Base-by-base conservation (phyloP, 2,888 invertebrate genomes). In the Frankliniella fusca region DNA sequence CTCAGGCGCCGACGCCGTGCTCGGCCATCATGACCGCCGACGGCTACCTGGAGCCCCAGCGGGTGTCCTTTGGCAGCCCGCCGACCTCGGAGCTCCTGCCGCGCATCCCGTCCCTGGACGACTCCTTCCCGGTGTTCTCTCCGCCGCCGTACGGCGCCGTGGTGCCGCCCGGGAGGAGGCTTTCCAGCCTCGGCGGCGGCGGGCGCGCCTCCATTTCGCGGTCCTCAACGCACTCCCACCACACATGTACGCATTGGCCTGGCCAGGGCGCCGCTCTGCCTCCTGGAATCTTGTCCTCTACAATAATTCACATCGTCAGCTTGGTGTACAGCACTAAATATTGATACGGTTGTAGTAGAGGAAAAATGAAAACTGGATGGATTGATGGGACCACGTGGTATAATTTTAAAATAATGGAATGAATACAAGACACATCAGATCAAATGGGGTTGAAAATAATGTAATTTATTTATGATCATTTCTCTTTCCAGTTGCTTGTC, bases 1-100 rank as follows among this genome's bases (percentile, higher is more conserved):
- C 93, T 0, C 89, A 91, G 23, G 92, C 93, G 0, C 93, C 94
- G 0, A 94, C 96, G 0, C 95, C 96, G 0, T 95, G 94, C 83
- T 95, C 96, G 0, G 96, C 95, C 0, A 91, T 94, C 10, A 93
- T 94, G 91, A 95, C 96, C 0, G 93, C 94, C 10, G 96, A 96
- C 85, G 95, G 94, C 38, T 97, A 95, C 86, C 90, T 96, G 84
- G 96, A 97, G 86, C 94, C 95, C 0, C 93, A 94, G 48, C 91
- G 95, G 81, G 93, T 96, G 85, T 95, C 95, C 0, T 93, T 95
- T 88, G 93, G 93, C 85, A 94, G 94, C 11, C 94, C 94, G 18
- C 93, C 94, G 7, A 91, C 92, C 85, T 94, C 94, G 82, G 94
- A 94, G 84, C 88, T 93, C 80, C 85, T 85, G 85, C 81, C 70